phyloP scores from a whole-genome alignment of 2,113 vertebrate species.

The Charadrius vociferus region DNA sequence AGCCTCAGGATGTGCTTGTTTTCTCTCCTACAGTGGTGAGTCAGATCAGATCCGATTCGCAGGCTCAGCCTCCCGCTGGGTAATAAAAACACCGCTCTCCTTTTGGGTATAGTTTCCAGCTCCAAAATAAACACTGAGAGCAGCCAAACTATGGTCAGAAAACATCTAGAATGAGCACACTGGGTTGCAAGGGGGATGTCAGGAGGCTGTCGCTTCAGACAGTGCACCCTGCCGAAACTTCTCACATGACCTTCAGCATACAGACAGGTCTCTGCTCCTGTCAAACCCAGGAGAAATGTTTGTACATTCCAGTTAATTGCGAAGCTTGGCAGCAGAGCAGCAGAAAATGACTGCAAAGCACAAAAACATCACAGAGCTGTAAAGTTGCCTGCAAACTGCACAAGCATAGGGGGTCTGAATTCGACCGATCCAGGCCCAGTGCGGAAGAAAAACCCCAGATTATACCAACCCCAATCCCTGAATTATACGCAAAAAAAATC shows the following conservation, averaged over 20 bases:
- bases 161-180: conserved; percentile 40
- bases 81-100: conserved; percentile 41
- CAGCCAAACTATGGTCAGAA: conserved; percentile 52
- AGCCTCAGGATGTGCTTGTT: conserved; percentile 65
- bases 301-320: conserved; percentile 52
- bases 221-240: conserved; percentile 55
- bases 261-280: conserved; percentile 51
- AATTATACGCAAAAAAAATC: neutral
- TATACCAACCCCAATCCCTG: neutral
- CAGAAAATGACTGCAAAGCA: conserved; percentile 45
- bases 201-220: conserved; percentile 61
- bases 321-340: neutral
- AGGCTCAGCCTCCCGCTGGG: conserved; percentile 50
- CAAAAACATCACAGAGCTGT: neutral
- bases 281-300: conserved; percentile 52
- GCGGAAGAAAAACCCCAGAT: neutral
- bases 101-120: conserved; percentile 46
- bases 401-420: neutral
- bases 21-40: conserved; percentile 59
- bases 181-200: conserved; percentile 43
- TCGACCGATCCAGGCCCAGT: neutral
- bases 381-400: neutral
- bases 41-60: conserved; percentile 54
- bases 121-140: conserved; percentile 53
- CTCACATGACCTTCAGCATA: conserved; percentile 48